Evolutionary conservation across 2,113 vertebrate species (phyloP), one percentile per base, ranked within the genome.

Genomic region (Amphiprion percula): DNA sequence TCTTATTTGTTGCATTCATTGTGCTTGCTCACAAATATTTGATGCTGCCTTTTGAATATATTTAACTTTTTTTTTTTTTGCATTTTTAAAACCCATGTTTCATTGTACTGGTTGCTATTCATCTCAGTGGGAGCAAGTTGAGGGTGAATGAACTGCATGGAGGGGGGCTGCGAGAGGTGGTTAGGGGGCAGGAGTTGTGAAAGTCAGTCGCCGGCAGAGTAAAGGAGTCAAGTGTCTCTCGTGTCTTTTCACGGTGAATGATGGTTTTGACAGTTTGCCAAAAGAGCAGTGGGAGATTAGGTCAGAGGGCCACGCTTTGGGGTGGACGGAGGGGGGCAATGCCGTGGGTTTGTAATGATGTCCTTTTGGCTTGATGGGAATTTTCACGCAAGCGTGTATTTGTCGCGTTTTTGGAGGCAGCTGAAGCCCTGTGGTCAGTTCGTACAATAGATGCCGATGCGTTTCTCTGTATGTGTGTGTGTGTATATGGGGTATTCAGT

Each of bases 181-280:
- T 47, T 44, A 66, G 80, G 74, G 74, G 68, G 74, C 60, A 75
- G 80, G 83, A 90, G 82, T 86, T 91, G 82, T 90, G 85, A 90
- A 90, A 86, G 89, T 92, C 91, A 85, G 83, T 77, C 79, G 56
- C 92, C 90, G 71, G 83, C 82, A 82, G 85, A 91, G 85, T 69
- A 73, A 78, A 89, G 77, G 84, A 93, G 92, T 92, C 82, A 86
- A 93, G 91, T 90, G 83, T 90, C 88, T 88, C 87, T 86, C 63
- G 74, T 90, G 88, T 91, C 85, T 90, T 89, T 93, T 90, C 82
- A 90, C 83, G 84, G 90, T 91, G 92, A 92, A 88, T 93, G 94
- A 94, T 94, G 92, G 91, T 85, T 94, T 91, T 95, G 94, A 95
- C 93, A 94, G 93, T 91, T 93, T 50, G 84, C 91, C 94, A 93